Evolutionary conservation across 2,797 vertebrate genomes (phyloP).

Genomic region (Darevskia nairensis): DNA sequence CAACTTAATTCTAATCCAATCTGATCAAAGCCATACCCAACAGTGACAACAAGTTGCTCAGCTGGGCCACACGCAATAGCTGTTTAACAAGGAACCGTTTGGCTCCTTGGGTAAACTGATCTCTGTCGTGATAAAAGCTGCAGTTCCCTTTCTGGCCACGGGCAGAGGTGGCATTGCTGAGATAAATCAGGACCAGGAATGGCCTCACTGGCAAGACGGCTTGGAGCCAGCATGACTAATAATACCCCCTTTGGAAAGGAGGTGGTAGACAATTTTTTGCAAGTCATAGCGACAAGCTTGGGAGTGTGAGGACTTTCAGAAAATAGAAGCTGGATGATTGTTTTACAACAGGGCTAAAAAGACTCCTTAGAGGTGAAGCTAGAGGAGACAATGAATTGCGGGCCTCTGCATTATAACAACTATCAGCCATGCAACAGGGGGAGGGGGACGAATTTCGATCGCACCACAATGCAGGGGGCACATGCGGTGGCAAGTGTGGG

Average conservation of each 20-base stretch:
- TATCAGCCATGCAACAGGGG: background rate
- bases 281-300: background rate
- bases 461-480: background rate
- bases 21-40: too few relatives aligned
- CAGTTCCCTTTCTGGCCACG: background rate
- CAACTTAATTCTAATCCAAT: too few relatives aligned
- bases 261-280: slow-evolving; percentile 7
- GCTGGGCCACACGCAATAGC: background rate
- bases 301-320: slow-evolving; percentile 22
- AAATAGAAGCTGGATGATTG: slow-evolving; percentile 9
- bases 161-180: background rate
- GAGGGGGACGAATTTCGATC: too few relatives aligned
- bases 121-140: background rate
- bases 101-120: too few relatives aligned
- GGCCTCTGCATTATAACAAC: too few relatives aligned
- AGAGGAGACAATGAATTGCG: background rate
- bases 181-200: slow-evolving; percentile 1
- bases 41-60: background rate
- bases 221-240: slow-evolving; percentile 20
- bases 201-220: background rate
- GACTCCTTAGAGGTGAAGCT: background rate
- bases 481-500: too few relatives aligned
- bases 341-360: background rate
- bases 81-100: background rate
- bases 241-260: slow-evolving; percentile 14